Conservation (phyloP, 2,888 invertebrate species). For the Papilio protenor region DNA sequence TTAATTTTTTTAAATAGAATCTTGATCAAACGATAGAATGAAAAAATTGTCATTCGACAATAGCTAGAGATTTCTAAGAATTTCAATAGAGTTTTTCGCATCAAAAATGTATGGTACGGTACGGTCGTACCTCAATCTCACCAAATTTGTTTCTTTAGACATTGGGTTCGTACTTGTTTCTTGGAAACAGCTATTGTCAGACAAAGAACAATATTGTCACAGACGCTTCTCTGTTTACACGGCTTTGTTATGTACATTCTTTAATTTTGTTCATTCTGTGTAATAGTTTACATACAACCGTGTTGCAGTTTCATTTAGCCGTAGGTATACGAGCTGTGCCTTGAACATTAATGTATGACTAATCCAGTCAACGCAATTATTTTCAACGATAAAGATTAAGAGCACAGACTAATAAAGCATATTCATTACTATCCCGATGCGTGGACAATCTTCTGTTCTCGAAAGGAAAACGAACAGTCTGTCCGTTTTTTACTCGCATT, state of each 20-base stretch:
- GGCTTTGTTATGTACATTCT: constrained; percentile 36
- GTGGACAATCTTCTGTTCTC: constrained; percentile 58
- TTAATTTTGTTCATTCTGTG: constrained; percentile 44
- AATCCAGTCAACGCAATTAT: constrained; percentile 2
- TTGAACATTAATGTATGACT: neutral
- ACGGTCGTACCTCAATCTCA: neutral
- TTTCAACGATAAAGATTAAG: constrained; percentile 15
- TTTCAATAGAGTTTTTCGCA: constrained; percentile 9
- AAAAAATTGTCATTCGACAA: neutral
- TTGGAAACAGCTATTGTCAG: constrained; percentile 48
- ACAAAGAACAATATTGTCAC: constrained; percentile 44
- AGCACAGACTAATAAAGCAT: constrained; percentile 11
- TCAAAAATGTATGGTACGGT: constrained; percentile 15
- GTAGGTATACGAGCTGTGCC: neutral
- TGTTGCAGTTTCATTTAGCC: neutral
- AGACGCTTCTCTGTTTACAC: constrained; percentile 44
- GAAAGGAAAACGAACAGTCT: constrained; percentile 63
- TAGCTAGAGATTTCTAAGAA: constrained; percentile 13
- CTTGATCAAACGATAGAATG: neutral
- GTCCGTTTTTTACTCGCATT: constrained; percentile 70
- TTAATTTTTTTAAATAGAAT: neutral
- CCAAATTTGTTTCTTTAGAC: constrained; percentile 36
- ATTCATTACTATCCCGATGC: constrained; percentile 36
- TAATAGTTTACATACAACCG: constrained; percentile 33
- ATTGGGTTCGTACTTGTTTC: constrained; percentile 45